These are phyloP conservation scores for Callosobruchus maculatus DNA, from an alignment of 2,888 invertebrate genomes.

Conservation along the genomic window DNA sequence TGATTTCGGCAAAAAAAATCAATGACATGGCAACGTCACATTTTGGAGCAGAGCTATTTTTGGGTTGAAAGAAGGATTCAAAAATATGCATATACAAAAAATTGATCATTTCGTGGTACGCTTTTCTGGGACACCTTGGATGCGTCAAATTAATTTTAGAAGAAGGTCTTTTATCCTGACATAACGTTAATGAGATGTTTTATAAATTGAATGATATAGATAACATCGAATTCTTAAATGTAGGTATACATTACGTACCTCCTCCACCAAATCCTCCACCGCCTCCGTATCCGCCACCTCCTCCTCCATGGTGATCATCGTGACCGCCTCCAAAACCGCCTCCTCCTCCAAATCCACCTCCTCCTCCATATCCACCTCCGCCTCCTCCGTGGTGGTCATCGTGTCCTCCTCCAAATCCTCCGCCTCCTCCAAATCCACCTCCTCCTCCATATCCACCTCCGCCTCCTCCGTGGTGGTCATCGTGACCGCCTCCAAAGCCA, in stretches of 20 bases:
- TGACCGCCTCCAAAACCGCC: background rate
- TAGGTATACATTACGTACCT: background rate
- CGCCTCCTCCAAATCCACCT: conserved; percentile 1
- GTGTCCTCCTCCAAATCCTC: conserved; percentile 8
- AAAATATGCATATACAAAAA: no score
- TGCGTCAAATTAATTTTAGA: no score
- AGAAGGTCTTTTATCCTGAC: no score
- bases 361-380: conserved; percentile 7
- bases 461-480: conserved; percentile 6
- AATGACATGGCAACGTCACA: no score
- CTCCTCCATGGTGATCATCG: background rate
- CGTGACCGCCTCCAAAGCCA: conserved; percentile 10
- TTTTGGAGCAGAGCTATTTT: no score
- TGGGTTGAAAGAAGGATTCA: no score
- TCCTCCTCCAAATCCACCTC: conserved; percentile 11
- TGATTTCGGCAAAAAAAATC: no score
- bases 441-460: background rate
- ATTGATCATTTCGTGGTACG: no score
- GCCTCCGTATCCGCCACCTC: conserved; percentile 5
- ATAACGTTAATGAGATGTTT: no score
- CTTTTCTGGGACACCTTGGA: no score
- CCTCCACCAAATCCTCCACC: conserved; percentile 5
- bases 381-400: conserved; percentile 13
- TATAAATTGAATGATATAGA: no score
- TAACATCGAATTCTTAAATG: no score